phyloP scores from a whole-genome alignment of 2,113 vertebrate genomes.

The Prietella phreatophila region DNA sequence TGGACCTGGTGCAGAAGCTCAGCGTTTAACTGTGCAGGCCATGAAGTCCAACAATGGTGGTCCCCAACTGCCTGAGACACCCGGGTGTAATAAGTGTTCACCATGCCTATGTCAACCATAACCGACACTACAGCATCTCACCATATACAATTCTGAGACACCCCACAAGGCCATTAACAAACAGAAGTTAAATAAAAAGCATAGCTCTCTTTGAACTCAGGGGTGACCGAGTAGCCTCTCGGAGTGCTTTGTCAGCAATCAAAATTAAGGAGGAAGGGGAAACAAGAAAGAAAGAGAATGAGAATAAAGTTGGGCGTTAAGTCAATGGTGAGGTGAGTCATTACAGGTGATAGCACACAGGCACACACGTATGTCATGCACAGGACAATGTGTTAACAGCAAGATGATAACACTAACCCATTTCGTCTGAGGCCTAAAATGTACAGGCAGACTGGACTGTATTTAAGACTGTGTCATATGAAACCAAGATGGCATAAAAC shows the following conservation, averaged over 20 bases:
- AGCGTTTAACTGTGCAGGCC: constrained; percentile 35
- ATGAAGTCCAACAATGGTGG: constrained; percentile 44
- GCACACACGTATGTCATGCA: not conserved
- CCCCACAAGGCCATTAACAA: constrained; percentile 43
- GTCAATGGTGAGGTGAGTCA: not conserved
- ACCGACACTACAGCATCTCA: constrained; percentile 27
- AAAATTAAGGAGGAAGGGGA: constrained; percentile 18
- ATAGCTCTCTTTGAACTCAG: constrained; percentile 53
- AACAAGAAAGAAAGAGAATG: not conserved
- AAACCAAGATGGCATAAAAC: not conserved
- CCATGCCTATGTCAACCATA: not conserved
- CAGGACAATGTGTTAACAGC: not conserved
- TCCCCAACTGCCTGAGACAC: constrained; percentile 37
- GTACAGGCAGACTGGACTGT: not conserved
- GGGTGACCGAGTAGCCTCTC: constrained; percentile 57
- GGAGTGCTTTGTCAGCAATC: constrained; percentile 30
- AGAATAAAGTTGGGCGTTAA: not conserved
- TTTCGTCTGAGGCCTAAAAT: not conserved
- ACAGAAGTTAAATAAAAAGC: constrained; percentile 48
- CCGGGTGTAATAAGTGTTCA: constrained; percentile 52
- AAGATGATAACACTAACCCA: not conserved
- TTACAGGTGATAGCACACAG: not conserved
- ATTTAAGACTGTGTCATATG: not conserved
- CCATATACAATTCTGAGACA: constrained; percentile 21
- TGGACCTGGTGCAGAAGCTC: constrained; percentile 29